Evolutionary conservation across 2,113 vertebrate genomes (phyloP).

Genomic region (cattle (Bos taurus)): ARS-UCD2.0 NC_037335.1:105999501-106000000

Average conservation of each 20-base stretch:
- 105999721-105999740: too few relatives aligned
- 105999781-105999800: background rate
- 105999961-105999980: background rate
- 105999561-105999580: background rate
- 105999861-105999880: background rate
- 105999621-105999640: background rate
- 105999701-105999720: background rate
- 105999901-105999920: background rate
- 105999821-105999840: background rate
- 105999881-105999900: background rate
- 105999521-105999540: background rate
- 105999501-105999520: background rate
- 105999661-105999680: background rate
- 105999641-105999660: background rate
- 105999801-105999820: background rate
- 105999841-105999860: background rate
- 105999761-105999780: background rate
- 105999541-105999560: background rate
- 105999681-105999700: background rate
- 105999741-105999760: rapidly evolving
- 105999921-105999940: background rate
- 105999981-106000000: background rate
- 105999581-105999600: background rate
- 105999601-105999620: background rate
- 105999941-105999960: background rate